phyloP scores from a whole-genome alignment of 2,113 vertebrate genomes.

The Chlorodrepanis virens region DNA sequence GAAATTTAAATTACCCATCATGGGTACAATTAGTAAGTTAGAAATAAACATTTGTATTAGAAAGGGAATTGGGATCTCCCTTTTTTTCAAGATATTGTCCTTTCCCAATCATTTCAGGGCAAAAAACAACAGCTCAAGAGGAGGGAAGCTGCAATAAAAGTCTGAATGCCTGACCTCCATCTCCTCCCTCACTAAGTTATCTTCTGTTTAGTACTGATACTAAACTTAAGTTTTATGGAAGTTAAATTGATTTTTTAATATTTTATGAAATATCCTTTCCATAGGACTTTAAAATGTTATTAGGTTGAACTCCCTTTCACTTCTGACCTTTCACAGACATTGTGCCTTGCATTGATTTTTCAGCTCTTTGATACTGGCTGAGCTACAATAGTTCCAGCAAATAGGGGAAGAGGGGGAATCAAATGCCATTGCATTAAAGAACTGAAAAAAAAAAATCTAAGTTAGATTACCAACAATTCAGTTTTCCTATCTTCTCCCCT shows the following conservation, averaged over 20 bases:
- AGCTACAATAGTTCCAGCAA: constrained; percentile 13
- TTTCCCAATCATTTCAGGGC: neutral
- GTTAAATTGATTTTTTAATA: constrained; percentile 47
- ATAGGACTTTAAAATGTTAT: constrained; percentile 48
- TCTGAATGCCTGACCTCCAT: neutral
- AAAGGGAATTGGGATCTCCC: neutral
- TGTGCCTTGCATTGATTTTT: constrained; percentile 52
- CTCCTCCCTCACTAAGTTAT: neutral
- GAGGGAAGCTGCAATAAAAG: neutral
- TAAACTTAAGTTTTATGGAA: constrained; percentile 35
- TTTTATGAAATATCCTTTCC: constrained; percentile 24
- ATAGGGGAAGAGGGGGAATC: neutral
- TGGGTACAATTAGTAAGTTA: neutral
- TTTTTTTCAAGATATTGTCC: neutral
- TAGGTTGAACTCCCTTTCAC: constrained; percentile 53
- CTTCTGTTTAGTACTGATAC: neutral
- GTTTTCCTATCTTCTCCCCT: neutral
- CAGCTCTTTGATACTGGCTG: constrained; percentile 25
- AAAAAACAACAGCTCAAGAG: neutral
- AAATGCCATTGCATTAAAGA: constrained; percentile 16
- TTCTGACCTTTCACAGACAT: constrained; percentile 53
- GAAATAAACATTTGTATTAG: neutral
- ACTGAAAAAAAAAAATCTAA: constrained; percentile 10
- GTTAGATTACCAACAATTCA: constrained; percentile 45
- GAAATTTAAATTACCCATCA: neutral